Evolutionary conservation across 2,888 invertebrate genomes (phyloP).

Genomic region (Oxyscelio sp.): DNA sequence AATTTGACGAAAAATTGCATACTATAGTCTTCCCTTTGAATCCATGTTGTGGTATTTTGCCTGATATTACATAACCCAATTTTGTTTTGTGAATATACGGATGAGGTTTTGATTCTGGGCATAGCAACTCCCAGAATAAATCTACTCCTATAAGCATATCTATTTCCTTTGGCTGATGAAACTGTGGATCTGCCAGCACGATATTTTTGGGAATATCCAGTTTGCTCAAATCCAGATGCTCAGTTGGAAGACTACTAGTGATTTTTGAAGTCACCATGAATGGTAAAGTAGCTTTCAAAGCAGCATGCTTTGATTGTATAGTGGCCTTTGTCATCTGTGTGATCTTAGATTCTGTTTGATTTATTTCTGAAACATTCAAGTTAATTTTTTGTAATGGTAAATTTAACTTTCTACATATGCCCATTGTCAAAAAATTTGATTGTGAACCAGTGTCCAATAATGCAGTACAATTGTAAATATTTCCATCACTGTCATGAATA

Average conservation of each 20-base stretch:
- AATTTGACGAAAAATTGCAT: not conserved
- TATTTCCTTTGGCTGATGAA: constrained; percentile 24
- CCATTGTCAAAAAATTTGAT: not conserved
- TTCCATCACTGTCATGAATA: not conserved
- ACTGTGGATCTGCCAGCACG: constrained; percentile 21
- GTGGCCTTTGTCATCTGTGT: constrained; percentile 4
- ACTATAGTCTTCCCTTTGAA: not conserved
- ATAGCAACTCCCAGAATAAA: too few relatives aligned
- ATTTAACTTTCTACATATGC: not conserved
- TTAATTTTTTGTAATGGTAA: not conserved
- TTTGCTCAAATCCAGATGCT: not conserved
- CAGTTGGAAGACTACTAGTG: constrained; percentile 14
- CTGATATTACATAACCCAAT: constrained; percentile 36
- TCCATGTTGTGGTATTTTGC: not conserved
- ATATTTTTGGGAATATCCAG: constrained; percentile 13
- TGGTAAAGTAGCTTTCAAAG: not conserved
- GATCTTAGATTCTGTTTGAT: not conserved
- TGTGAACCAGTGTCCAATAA: constrained; percentile 12
- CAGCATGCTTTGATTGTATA: not conserved
- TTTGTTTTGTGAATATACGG: constrained; percentile 29
- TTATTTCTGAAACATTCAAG: constrained; percentile 2
- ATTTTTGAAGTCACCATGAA: not conserved
- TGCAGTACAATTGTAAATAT: constrained; percentile 4
- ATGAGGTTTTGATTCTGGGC: not conserved
- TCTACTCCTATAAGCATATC: constrained; percentile 47